phyloP scores from a whole-genome alignment of 2,113 vertebrate genomes.

The Protobothrops flavoviridis region DNA sequence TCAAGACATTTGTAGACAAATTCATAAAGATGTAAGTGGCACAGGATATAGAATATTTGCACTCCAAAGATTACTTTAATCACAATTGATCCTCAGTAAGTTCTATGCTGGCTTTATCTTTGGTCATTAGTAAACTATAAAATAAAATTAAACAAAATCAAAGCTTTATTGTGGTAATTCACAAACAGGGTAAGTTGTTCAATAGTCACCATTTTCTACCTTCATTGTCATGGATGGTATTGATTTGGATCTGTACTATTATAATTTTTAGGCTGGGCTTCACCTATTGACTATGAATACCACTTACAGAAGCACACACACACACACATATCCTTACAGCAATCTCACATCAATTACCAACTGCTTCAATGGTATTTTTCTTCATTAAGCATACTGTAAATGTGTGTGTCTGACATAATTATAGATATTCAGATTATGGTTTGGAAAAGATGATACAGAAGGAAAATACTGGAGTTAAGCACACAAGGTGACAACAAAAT shows the following conservation, averaged over 20 bases:
- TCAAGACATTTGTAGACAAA: conserved; percentile 3
- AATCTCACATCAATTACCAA: conserved; percentile 24
- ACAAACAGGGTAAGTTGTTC: conserved; percentile 6
- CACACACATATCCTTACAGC: conserved; percentile 1
- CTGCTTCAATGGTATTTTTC: conserved; percentile 7
- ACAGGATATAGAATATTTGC: neutral
- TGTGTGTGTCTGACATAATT: conserved; percentile 9
- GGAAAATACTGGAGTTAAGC: conserved; percentile 1
- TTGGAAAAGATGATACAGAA: neutral
- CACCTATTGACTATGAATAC: conserved; percentile 24
- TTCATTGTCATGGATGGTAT: neutral
- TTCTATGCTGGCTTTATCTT: neutral
- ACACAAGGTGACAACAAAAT: conserved; percentile 1
- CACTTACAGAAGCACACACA: conserved; percentile 12
- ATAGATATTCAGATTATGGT: conserved; percentile 20
- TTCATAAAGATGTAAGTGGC: conserved; percentile 2
- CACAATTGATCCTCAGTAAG: neutral
- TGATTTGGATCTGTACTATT: conserved; percentile 27
- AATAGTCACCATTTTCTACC: conserved; percentile 8
- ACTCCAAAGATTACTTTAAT: neutral
- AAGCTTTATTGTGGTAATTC: neutral
- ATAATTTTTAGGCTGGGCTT: conserved; percentile 21
- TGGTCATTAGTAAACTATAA: neutral
- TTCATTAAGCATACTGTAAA: conserved; percentile 24
- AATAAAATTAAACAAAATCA: conserved; percentile 9